Percentiles rank a stretch among this genome's conserved stretches.
These are phyloP conservation scores for Poecile atricapillus DNA, from an alignment of 2,113 vertebrate species.

Conservation along the genomic window DNA sequence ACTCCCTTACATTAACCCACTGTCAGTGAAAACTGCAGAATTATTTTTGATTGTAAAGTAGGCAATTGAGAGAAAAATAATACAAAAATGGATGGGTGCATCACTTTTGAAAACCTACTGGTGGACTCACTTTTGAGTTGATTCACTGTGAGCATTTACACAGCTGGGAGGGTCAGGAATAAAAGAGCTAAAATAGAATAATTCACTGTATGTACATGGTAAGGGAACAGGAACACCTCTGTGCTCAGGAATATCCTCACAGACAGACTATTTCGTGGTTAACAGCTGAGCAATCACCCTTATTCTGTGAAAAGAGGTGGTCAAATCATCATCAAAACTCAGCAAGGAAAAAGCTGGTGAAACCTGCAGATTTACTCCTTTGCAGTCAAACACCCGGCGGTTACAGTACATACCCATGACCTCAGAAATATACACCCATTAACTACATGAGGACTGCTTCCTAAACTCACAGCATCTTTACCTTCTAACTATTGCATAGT, in stretches of 20 bases:
- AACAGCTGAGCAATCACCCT: constrained; percentile 1
- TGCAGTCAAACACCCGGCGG: background rate
- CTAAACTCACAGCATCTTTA: background rate
- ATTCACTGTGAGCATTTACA: background rate
- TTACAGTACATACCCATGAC: background rate
- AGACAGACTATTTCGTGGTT: accelerated
- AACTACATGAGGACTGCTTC: background rate
- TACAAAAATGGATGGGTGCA: background rate
- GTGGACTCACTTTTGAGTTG: background rate
- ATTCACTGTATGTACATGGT: background rate
- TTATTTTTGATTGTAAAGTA: background rate
- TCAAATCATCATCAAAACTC: background rate
- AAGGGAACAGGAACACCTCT: background rate
- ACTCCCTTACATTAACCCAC: background rate
- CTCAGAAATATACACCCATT: background rate
- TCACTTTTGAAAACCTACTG: background rate
- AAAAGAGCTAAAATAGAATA: background rate
- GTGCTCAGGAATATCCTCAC: background rate
- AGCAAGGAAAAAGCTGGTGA: background rate
- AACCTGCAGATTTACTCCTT: background rate
- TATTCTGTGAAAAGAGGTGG: background rate
- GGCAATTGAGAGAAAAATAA: background rate
- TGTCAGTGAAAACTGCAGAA: background rate
- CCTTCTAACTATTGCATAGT: background rate
- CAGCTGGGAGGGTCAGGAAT: background rate